A percentile compares a stretch with the other conserved stretches of the same genome.
phyloP scores from a whole-genome alignment of 2,797 vertebrate genomes.

The Erpetoichthys calabaricus region DNA sequence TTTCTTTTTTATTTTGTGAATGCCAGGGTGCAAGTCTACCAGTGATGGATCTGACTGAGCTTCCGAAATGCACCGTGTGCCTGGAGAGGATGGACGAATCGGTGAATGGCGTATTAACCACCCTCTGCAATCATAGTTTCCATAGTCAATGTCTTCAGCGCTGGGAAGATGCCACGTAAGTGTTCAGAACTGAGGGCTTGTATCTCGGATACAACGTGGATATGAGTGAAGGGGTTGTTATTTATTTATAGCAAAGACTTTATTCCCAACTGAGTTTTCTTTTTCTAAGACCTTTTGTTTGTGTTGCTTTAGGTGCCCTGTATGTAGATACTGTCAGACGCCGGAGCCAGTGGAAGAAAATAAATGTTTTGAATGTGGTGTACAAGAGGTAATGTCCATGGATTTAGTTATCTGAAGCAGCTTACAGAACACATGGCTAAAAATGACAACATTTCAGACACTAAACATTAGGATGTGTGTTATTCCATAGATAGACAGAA shows the following conservation, averaged over 20 bases:
- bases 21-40: slow-evolving; percentile 85
- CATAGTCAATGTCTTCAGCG: slow-evolving; percentile 95
- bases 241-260: too few species aligned
- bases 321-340: slow-evolving; percentile 93
- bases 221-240: not conserved
- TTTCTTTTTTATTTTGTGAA: not conserved
- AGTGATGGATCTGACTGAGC: slow-evolving; percentile 91
- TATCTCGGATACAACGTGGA: not conserved
- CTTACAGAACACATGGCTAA: not conserved
- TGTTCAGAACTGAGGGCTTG: slow-evolving; percentile 1
- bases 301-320: slow-evolving; percentile 67
- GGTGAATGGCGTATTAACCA: slow-evolving; percentile 88
- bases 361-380: slow-evolving; percentile 94
- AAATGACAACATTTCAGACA: not conserved
- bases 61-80: slow-evolving; percentile 93
- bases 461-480: too few species aligned
- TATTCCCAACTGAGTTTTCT: not conserved
- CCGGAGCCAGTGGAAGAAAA: slow-evolving; percentile 95
- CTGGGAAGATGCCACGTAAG: slow-evolving; percentile 96
- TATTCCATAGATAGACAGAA: too few species aligned
- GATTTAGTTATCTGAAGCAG: not conserved
- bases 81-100: slow-evolving; percentile 97
- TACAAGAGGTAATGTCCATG: slow-evolving; percentile 74
- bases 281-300: not conserved
- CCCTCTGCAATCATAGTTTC: slow-evolving; percentile 95